phyloP scores from a whole-genome alignment of 2,797 vertebrate species.

The Myotis myotis region DNA sequence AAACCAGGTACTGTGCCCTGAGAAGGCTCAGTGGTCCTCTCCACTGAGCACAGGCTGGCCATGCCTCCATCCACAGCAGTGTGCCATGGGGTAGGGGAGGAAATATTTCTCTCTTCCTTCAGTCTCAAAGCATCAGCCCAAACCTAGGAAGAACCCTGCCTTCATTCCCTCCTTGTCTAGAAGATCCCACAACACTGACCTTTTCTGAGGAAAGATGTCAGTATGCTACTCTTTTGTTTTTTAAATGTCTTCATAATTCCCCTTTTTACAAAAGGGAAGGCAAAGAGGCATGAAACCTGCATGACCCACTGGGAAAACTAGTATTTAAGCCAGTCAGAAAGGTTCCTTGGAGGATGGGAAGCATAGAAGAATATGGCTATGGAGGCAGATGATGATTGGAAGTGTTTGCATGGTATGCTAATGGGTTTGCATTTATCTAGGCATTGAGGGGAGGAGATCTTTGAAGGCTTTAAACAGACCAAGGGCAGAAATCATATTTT shows the following conservation, averaged over 20 bases:
- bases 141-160: not conserved
- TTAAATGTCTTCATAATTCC: not conserved
- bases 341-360: not conserved
- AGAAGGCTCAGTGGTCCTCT: not conserved
- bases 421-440: not conserved
- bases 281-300: not conserved
- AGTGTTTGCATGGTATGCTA: not conserved
- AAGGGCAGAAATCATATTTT: not conserved
- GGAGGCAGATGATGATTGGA: not conserved
- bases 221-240: not conserved
- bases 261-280: not conserved
- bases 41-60: not conserved
- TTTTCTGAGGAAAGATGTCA: not conserved
- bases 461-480: not conserved
- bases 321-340: not conserved
- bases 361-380: not conserved
- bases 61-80: not conserved
- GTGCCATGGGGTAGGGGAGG: not conserved
- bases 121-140: not conserved
- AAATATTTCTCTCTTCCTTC: not conserved
- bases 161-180: not conserved
- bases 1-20: not conserved
- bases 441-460: not conserved
- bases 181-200: not conserved
- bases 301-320: not conserved